phyloP scores from a whole-genome alignment of 1,140 invertebrate genomes.

The Euglossa dilemma region DNA sequence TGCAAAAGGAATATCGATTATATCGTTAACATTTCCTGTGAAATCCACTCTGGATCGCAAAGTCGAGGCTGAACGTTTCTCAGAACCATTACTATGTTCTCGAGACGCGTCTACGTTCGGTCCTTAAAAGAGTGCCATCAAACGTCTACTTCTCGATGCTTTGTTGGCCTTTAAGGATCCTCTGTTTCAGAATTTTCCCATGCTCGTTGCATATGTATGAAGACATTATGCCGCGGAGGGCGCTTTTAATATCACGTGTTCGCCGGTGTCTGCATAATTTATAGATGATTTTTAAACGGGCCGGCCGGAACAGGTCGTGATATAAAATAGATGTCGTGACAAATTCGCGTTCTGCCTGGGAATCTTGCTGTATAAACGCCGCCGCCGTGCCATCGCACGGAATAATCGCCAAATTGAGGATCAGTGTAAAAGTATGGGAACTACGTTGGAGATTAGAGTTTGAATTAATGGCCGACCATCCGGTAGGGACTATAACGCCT shows the following conservation, averaged over 20 bases:
- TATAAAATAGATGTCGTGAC: slow-evolving; percentile 26
- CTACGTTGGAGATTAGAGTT: slow-evolving; percentile 37
- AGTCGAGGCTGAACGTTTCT: background rate
- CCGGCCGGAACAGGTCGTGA: background rate
- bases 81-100: background rate
- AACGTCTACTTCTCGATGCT: slow-evolving; percentile 36
- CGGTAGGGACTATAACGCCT: slow-evolving; percentile 1
- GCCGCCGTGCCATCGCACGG: background rate
- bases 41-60: background rate
- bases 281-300: slow-evolving; percentile 39
- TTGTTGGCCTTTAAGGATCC: slow-evolving; percentile 21
- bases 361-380: background rate
- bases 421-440: slow-evolving; percentile 49
- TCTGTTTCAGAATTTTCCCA: slow-evolving; percentile 43
- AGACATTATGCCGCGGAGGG: slow-evolving; percentile 28
- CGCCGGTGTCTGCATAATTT: slow-evolving; percentile 39
- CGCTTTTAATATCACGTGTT: slow-evolving; percentile 40
- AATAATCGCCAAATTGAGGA: slow-evolving; percentile 25
- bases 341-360: slow-evolving; percentile 19
- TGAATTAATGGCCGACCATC: slow-evolving; percentile 38
- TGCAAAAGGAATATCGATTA: background rate
- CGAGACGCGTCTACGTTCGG: background rate
- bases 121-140: background rate
- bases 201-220: slow-evolving; percentile 47
- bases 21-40: background rate